These are phyloP conservation scores for Glandiceps talaboti DNA, from an alignment of 53 echinoderm and acorn worm genomes.

Conservation along the genomic window DNA sequence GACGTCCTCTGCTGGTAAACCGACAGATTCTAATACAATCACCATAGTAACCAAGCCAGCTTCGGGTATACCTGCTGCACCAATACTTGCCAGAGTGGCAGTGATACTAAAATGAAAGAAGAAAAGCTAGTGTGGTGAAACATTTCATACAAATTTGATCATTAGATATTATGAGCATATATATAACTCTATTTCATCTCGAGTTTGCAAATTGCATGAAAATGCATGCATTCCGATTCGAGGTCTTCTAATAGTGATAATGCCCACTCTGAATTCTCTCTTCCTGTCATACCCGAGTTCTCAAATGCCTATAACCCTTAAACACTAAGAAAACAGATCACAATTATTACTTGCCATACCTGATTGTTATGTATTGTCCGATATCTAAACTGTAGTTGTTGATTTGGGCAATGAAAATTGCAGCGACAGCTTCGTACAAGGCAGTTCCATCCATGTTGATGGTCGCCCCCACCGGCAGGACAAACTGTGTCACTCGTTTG, in stretches of 20 bases:
- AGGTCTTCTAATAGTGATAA: no score
- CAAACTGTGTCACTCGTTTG: conserved; percentile 75
- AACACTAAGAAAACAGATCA: no score
- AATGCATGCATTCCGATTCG: no score
- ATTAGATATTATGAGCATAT: no score
- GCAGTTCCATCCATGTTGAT: conserved; percentile 99
- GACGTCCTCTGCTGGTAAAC: conserved; percentile 88
- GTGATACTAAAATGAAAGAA: conserved; percentile 85
- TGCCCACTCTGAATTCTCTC: no score
- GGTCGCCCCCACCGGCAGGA: conserved; percentile 87
- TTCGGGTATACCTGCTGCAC: conserved; percentile 88
- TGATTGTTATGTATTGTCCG: conserved; percentile 65
- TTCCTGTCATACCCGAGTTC: no score
- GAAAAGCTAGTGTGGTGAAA: no score
- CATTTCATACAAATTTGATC: no score
- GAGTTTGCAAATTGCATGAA: no score
- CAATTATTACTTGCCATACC: no score
- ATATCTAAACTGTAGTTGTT: conserved; percentile 48
- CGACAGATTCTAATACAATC: conserved; percentile 86
- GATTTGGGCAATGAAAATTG: conserved; percentile 90
- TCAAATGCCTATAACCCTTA: no score
- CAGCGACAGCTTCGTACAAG: conserved; percentile 93
- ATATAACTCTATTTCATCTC: no score
- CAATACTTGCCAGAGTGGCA: conserved; percentile 88
- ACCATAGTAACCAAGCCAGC: conserved; percentile 90